These are phyloP conservation scores for Anomalospiza imberbis DNA, from an alignment of 2,797 vertebrate genomes.

Conservation along the genomic window DNA sequence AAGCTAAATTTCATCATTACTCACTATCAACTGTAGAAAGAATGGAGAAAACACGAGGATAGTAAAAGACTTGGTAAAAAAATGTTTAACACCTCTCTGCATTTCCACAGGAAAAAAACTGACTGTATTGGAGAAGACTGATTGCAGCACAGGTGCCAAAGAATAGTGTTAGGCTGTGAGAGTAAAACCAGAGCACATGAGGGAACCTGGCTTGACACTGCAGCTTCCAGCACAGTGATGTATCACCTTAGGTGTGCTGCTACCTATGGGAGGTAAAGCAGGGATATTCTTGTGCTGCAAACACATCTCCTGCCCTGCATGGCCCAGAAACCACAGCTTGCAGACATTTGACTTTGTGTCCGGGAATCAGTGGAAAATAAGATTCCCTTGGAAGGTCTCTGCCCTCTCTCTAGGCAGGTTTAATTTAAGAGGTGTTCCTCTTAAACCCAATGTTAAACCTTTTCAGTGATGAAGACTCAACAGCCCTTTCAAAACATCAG, in stretches of 20 bases:
- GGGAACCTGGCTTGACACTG: not conserved
- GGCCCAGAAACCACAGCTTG: not conserved
- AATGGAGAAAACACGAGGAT: not conserved
- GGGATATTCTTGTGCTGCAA: not conserved
- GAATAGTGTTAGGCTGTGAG: not conserved
- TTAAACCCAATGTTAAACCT: slow-evolving; percentile 6
- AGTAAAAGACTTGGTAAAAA: not conserved
- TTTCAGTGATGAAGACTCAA: not conserved
- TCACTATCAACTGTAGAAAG: not conserved
- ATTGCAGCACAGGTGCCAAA: not conserved
- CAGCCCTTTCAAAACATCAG: not conserved
- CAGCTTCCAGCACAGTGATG: not conserved
- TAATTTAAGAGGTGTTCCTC: slow-evolving; percentile 6
- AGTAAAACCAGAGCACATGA: not conserved
- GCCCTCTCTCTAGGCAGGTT: not conserved
- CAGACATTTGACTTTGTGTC: not conserved
- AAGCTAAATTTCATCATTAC: not conserved
- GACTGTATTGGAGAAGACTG: not conserved
- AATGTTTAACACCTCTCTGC: not conserved
- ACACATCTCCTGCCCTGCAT: not conserved
- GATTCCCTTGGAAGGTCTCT: not conserved
- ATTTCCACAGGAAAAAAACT: not conserved
- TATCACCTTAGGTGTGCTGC: not conserved
- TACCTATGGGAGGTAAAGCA: not conserved
- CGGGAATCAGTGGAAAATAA: not conserved